These are phyloP conservation scores for Pholis gunnellus DNA, from an alignment of 2,113 vertebrate genomes.

Conservation along the genomic window DNA sequence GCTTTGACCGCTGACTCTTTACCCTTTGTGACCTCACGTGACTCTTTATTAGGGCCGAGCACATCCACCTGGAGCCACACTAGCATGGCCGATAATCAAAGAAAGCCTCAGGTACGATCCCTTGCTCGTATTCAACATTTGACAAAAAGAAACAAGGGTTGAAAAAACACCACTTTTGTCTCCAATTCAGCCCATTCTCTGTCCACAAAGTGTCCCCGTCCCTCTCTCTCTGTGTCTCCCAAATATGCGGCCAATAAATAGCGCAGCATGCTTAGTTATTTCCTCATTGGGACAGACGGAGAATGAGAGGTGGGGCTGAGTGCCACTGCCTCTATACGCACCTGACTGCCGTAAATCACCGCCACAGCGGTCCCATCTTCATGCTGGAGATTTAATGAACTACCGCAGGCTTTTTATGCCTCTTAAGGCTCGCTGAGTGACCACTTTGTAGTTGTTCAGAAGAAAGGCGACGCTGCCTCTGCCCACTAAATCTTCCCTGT, in stretches of 20 bases:
- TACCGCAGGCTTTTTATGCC: slow-evolving; percentile 81
- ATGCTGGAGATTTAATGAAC: slow-evolving; percentile 84
- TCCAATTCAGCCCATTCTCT: slow-evolving; percentile 8
- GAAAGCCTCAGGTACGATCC: slow-evolving; percentile 27
- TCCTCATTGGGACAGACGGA: slow-evolving; percentile 75
- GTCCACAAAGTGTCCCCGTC: slow-evolving; percentile 8
- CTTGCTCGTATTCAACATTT: slow-evolving; percentile 9
- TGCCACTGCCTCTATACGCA: slow-evolving; percentile 71
- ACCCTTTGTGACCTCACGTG: not conserved
- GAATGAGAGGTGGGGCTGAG: slow-evolving; percentile 73
- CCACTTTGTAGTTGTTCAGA: slow-evolving; percentile 84
- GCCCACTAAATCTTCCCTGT: slow-evolving; percentile 82
- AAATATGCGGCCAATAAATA: slow-evolving; percentile 50
- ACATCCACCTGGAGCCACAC: slow-evolving; percentile 20
- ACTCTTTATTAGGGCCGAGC: slow-evolving; percentile 5
- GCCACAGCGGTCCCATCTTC: slow-evolving; percentile 76
- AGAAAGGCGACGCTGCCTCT: slow-evolving; percentile 78
- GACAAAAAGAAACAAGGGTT: slow-evolving; percentile 31
- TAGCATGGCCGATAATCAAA: not conserved
- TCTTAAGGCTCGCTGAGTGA: slow-evolving; percentile 82
- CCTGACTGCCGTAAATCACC: slow-evolving; percentile 82
- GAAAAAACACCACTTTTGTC: slow-evolving; percentile 17
- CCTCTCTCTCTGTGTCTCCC: slow-evolving; percentile 26
- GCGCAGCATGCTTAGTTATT: slow-evolving; percentile 66
- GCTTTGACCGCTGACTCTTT: slow-evolving; percentile 20